Evolutionary conservation across 2,113 vertebrate genomes (phyloP).

Genomic region (Isichthys henryi): DNA sequence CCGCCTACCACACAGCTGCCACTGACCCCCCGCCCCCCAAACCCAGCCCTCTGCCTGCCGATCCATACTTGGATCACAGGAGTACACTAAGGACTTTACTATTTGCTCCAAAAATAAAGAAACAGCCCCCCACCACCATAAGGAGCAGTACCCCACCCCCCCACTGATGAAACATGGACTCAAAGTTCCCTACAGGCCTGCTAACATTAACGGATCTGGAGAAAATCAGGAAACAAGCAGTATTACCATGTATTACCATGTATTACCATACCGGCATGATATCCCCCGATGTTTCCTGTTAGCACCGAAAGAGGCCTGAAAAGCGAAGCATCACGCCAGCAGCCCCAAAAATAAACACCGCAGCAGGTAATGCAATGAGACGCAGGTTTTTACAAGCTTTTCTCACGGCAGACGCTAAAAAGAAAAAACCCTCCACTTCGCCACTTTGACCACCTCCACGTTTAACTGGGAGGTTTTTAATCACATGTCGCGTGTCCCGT

Average conservation of each 20-base stretch:
- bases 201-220: neutral
- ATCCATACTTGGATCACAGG: neutral
- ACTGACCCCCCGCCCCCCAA: neutral
- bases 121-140: neutral
- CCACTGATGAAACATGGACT: neutral
- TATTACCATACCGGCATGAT: neutral
- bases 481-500: neutral
- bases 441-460: neutral
- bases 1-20: conserved; percentile 12
- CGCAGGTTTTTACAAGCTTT: neutral
- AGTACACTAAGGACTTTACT: neutral
- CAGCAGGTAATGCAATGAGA: neutral
- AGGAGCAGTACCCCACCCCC: neutral
- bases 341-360: neutral
- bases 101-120: neutral
- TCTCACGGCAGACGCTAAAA: neutral
- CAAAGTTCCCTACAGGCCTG: neutral
- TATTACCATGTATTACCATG: conserved; percentile 6
- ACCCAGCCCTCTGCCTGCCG: neutral
- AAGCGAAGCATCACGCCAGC: neutral
- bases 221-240: neutral
- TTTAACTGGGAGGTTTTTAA: neutral
- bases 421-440: too few species aligned
- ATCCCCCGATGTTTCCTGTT: neutral
- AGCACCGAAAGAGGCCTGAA: neutral